Evolutionary conservation across 2,888 invertebrate species (phyloP).

Genomic region (Eutolmus rufibarbis): DNA sequence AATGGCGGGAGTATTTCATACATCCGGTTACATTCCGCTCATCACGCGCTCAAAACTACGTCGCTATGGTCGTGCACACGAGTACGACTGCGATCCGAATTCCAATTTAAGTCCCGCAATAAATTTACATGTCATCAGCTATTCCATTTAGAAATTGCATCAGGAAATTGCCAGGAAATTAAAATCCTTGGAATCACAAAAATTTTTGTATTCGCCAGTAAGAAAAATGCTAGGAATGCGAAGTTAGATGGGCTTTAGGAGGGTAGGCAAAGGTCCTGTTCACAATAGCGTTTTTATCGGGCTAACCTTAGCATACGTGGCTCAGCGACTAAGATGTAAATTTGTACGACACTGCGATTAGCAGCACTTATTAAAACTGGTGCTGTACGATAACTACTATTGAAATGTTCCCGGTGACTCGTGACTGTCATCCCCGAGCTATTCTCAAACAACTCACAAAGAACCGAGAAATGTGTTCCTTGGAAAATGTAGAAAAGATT

Average conservation of each 20-base stretch:
- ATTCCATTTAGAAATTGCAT: conserved; percentile 43
- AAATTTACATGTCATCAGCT: conserved; percentile 44
- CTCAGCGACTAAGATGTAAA: background rate
- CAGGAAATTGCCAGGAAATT: conserved; percentile 48
- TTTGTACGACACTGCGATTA: background rate
- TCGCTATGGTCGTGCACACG: conserved; percentile 2
- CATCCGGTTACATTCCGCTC: conserved; percentile 33
- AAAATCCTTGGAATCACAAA: conserved; percentile 41
- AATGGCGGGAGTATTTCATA: conserved; percentile 27
- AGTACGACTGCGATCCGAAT: conserved; percentile 26
- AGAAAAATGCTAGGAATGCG: conserved; percentile 8
- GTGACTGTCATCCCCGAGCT: background rate
- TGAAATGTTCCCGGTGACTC: background rate
- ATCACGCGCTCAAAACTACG: conserved; percentile 35
- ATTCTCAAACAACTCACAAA: background rate
- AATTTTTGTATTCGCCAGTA: conserved; percentile 25
- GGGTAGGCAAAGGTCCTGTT: background rate
- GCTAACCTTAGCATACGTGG: background rate
- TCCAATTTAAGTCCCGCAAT: conserved; percentile 42
- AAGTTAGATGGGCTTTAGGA: background rate
- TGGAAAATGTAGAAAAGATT: conserved; percentile 19
- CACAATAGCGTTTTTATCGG: background rate
- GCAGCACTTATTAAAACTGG: background rate
- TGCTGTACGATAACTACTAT: background rate
- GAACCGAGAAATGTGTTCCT: background rate